Percentiles rank a stretch among this genome's conserved stretches.
Evolutionary conservation across 2,797 vertebrate species (phyloP).

Genomic region (Arrhamphus sclerolepis): DNA sequence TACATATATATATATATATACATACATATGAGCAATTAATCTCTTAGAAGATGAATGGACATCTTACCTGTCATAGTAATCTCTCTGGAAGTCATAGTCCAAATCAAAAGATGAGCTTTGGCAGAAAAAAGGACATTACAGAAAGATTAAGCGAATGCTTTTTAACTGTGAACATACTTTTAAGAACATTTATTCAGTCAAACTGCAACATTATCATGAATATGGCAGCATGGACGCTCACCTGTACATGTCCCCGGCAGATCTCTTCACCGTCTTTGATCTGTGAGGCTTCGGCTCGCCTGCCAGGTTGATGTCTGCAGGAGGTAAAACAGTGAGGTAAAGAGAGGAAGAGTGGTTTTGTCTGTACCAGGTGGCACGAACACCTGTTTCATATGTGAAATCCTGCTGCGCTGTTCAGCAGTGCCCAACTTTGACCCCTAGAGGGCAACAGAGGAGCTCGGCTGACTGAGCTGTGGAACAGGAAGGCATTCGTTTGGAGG

Average conservation of each 20-base stretch:
- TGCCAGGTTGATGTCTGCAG: conserved; percentile 89
- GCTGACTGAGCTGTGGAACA: neutral
- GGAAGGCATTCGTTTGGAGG: no score
- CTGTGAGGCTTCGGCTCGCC: conserved; percentile 89
- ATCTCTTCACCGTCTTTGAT: conserved; percentile 86
- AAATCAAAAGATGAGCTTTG: conserved; percentile 80
- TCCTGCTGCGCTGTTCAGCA: neutral
- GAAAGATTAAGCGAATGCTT: no score
- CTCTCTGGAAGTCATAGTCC: conserved; percentile 90
- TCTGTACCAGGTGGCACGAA: neutral
- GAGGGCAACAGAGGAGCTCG: conserved; percentile 18
- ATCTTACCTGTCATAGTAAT: conserved; percentile 88
- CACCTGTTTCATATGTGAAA: neutral
- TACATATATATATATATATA: no score
- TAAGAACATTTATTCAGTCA: neutral
- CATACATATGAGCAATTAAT: neutral
- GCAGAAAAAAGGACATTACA: neutral
- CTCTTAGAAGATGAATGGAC: neutral
- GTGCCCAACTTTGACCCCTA: conserved; percentile 2
- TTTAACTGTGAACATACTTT: no score
- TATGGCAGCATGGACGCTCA: conserved; percentile 53
- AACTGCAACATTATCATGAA: neutral
- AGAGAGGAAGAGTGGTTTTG: no score
- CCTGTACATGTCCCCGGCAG: conserved; percentile 92
- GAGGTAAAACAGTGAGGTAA: conserved; percentile 6